Base-by-base conservation (phyloP, 1,140 invertebrate genomes). In the Agrypnia vestita region DNA sequence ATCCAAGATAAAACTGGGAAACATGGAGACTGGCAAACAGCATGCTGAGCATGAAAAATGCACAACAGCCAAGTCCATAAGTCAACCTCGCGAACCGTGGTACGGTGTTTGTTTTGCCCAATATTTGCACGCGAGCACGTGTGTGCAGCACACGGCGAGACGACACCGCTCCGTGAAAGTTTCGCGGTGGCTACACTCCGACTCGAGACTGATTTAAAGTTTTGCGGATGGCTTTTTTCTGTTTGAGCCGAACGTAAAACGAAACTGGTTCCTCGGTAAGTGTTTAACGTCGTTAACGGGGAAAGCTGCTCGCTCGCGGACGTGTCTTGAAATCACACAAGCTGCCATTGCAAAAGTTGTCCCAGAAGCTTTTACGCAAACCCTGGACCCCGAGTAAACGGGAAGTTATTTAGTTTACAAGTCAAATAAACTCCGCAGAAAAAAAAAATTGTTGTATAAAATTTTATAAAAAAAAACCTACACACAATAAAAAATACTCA, bases 211-310 rank as follows among this genome's bases (percentile, higher is more conserved):
- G 55, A 59, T 59, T 56, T 56, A 62, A 62, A 11, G 13, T 62
- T 62, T 35, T 35, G 19, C n/a, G 19, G 61, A 64, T 25, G 19
- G 61, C 35, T 19, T 64, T 64, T 64, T 62, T 64, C 35, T 64
- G 61, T 64, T 35, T 25, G 8, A 13, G 21, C n/a, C 61, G 35
- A 13, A 8, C 35, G 61, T 64, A 64, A 64, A 64, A 64, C 61
- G 61, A 64, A 64, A 64, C 61, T 64, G 61, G 61, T 71, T 71
- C 47, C 46, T 13, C 21, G 43, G 67, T 71, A 71, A 71, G 67
- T 46, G 67, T 71, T 71, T 71, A 71, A 71, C 67, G 67, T 71
- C 46, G 67, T 71, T 71, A 71, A 44, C 46, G 43, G 8, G 19
- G 46, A 46, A 71, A 25, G 43, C 67, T 49, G 67, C 44, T 17